Evolutionary conservation across 2,113 vertebrate genomes (phyloP), one percentile per base, ranked within the genome.

Genomic region (Atrichornis clamosus): DNA sequence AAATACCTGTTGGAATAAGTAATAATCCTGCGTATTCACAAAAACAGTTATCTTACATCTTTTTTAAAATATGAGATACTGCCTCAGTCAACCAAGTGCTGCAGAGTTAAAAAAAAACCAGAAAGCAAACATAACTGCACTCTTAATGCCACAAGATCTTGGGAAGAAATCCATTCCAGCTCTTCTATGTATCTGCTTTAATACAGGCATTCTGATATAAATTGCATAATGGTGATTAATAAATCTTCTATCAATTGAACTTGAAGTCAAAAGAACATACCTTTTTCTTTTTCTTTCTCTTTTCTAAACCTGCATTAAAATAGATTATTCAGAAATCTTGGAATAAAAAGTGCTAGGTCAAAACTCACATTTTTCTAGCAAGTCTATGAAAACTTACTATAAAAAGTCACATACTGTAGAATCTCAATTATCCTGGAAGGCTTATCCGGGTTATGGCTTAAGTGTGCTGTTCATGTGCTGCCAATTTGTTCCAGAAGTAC

Each of bases 281-380:
- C 21, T 59, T 37, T 12, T 33, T 27, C 42, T 23, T 35, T 27
- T 7, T 3, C 13, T 28, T 58, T 22, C 35, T 8, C 20, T 69
- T 89, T 72, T 37, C 58, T 76, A 90, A 93, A 85, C 50, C 65
- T 63, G 33, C 33, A 86, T 90, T 95, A 58, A 79, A 87, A 92
- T 85, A 96, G 75, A 74, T 94, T 86, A 88, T 90, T 94, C 90
- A 64, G 63, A 93, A 74, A 74, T 80, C 76, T 83, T 83, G 64
- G 63, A 83, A 92, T 84, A 47, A 81, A 84, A 88, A 92, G 72
- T 70, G 63, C 75, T 77, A 88, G 88, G 87, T 96, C 88, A 95
- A 92, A 95, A 92, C 39, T 95, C 75, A 88, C 68, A 49, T 93
- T 94, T 95, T 96, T 88, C 70, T 85, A 85, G 56, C 72, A 91